These are phyloP conservation scores for Ceratosolen solmsi DNA, from an alignment of 1,140 invertebrate species.

Conservation along the genomic window DNA sequence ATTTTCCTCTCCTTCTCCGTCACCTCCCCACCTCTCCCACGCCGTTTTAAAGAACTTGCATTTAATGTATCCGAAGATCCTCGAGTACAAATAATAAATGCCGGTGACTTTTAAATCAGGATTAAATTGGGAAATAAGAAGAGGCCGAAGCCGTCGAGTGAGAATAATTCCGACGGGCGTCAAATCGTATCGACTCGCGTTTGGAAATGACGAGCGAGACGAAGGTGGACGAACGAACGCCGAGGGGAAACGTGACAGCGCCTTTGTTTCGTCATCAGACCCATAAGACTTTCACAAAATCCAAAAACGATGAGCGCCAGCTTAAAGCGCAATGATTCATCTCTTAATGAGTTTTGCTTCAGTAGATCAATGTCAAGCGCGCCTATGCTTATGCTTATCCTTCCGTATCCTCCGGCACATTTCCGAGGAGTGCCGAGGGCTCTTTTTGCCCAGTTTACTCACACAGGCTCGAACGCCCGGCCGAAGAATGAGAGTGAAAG, in stretches of 20 bases:
- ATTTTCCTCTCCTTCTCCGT: no score
- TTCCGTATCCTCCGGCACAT: not conserved
- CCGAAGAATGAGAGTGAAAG: not conserved
- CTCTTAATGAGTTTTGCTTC: slow-evolving; percentile 6
- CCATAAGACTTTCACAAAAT: not conserved
- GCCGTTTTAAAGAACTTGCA: no score
- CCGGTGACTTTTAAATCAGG: no score
- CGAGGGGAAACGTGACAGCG: not conserved
- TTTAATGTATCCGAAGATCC: no score
- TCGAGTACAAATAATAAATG: no score
- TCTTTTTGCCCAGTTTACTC: slow-evolving; percentile 20
- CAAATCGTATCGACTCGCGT: no score
- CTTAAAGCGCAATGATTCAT: slow-evolving; percentile 16
- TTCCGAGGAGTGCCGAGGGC: not conserved
- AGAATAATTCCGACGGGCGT: no score
- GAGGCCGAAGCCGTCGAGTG: no score
- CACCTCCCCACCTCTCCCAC: no score
- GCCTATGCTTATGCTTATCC: not conserved
- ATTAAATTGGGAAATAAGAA: no score
- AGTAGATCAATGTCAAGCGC: slow-evolving; percentile 10
- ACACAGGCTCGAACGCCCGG: not conserved
- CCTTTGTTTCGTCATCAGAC: not conserved
- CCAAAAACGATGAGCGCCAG: not conserved
- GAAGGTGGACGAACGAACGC: no score
- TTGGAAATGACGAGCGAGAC: not conserved